Evolutionary conservation across 2,888 invertebrate species (phyloP).

Genomic region (Drosophila mulleri): DNA sequence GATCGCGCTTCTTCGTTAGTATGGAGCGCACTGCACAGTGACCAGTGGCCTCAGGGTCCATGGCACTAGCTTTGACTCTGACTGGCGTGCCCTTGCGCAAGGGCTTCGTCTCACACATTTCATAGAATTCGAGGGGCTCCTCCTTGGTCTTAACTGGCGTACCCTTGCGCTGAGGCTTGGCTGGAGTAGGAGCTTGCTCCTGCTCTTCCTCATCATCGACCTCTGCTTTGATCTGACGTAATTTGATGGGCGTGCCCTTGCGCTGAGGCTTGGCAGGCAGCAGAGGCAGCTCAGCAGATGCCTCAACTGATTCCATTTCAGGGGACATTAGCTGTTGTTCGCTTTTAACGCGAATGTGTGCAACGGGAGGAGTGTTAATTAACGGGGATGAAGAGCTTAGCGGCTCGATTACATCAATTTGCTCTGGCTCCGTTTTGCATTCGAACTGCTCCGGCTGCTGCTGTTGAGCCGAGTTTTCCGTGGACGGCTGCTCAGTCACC

Average conservation of each 20-base stretch:
- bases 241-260: constrained; percentile 48
- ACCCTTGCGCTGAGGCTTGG: constrained; percentile 40
- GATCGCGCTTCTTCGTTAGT: constrained; percentile 58
- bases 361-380: constrained; percentile 19
- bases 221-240: constrained; percentile 18
- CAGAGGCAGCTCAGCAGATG: background rate
- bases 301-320: background rate
- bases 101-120: constrained; percentile 23
- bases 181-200: background rate
- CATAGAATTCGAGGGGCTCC: background rate
- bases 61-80: background rate
- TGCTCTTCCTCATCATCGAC: background rate
- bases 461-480: background rate
- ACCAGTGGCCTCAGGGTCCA: background rate
- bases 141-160: constrained; percentile 37
- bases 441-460: background rate
- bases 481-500: background rate
- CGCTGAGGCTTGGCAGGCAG: constrained; percentile 27
- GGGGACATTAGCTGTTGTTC: constrained; percentile 27
- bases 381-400: constrained; percentile 9
- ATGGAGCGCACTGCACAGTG: constrained; percentile 55
- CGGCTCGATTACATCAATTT: background rate
- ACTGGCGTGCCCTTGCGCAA: constrained; percentile 49
- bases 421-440: constrained; percentile 15
- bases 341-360: constrained; percentile 27